Conservation (phyloP, 2,888 invertebrate genomes). For the Automeris io region DNA sequence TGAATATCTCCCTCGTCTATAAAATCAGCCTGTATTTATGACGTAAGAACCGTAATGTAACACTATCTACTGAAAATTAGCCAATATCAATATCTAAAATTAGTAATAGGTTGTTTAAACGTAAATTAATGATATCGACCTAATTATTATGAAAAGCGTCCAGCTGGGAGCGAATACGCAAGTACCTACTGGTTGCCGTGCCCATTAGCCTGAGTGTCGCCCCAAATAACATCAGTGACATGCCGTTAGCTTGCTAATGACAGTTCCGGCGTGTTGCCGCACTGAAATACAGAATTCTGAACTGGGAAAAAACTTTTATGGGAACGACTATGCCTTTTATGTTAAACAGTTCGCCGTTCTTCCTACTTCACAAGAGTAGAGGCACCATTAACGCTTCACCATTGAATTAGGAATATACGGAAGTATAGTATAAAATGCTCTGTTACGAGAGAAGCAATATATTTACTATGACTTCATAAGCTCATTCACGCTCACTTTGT, state of each 20-base stretch:
- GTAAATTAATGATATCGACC: constrained; percentile 26
- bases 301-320: not conserved
- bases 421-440: no score
- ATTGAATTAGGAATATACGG: no score
- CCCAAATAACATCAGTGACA: constrained; percentile 34
- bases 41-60: no score
- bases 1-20: no score
- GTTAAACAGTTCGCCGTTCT: not conserved
- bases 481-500: no score
- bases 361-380: not conserved
- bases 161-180: constrained; percentile 13
- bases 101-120: constrained; percentile 21
- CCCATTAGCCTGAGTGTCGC: constrained; percentile 38
- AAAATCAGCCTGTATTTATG: no score
- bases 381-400: no score
- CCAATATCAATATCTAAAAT: constrained; percentile 11
- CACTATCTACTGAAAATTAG: not conserved
- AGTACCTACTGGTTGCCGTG: constrained; percentile 9
- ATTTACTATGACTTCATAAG: no score
- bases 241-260: constrained; percentile 30
- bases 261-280: constrained; percentile 29
- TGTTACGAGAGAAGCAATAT: no score
- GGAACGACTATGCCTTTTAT: not conserved
- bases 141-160: constrained; percentile 28
- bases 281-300: not conserved